Conservation (phyloP, 2,888 invertebrate genomes). For the Busseola fusca region DNA sequence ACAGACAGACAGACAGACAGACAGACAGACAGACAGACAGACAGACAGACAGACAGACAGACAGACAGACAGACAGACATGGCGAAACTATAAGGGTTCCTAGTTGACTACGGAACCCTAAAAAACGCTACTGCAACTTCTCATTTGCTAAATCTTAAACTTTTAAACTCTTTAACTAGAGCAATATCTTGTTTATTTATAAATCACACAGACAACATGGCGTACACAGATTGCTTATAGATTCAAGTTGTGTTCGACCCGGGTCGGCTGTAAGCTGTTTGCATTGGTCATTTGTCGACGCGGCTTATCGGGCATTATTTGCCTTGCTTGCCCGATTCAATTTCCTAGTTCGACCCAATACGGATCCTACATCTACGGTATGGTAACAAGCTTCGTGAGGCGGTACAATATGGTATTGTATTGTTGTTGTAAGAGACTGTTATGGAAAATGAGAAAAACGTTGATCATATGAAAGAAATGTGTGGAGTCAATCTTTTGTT, state of each 20-base stretch:
- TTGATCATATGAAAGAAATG: constrained; percentile 2
- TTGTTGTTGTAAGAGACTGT: constrained; percentile 40
- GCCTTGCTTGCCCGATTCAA: constrained; percentile 63
- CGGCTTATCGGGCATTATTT: constrained; percentile 71
- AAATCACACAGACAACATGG: constrained; percentile 42
- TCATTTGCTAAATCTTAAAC: background rate
- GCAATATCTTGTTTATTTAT: constrained; percentile 35
- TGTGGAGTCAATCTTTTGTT: background rate
- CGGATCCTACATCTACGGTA: constrained; percentile 44
- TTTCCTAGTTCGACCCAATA: constrained; percentile 61
- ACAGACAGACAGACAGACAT: too few relatives aligned
- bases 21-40: too few relatives aligned
- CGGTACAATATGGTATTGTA: constrained; percentile 42
- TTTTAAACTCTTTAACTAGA: background rate
- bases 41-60: too few relatives aligned
- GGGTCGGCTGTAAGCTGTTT: constrained; percentile 68
- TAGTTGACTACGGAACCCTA: too few relatives aligned
- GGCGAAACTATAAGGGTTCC: too few relatives aligned
- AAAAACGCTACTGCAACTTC: background rate
- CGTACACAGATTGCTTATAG: constrained; percentile 53
- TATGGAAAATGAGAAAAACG: constrained; percentile 35
- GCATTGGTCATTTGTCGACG: constrained; percentile 72
- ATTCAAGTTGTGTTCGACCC: constrained; percentile 53
- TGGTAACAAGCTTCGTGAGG: constrained; percentile 37
- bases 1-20: too few relatives aligned